Evolutionary conservation across 2,113 vertebrate species (phyloP).

Genomic region (Mus pahari): DNA sequence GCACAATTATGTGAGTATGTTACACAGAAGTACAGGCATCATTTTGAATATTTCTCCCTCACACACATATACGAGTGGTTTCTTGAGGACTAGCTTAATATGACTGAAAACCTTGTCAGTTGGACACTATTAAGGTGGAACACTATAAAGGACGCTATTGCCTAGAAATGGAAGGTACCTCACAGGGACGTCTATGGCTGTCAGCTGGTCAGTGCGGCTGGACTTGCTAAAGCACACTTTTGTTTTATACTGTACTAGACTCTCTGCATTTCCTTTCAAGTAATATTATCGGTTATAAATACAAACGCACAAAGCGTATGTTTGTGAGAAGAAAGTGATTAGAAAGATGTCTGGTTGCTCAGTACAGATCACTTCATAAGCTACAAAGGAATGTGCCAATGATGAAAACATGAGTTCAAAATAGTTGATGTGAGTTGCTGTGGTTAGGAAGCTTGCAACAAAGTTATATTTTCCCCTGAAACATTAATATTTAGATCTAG

Average conservation of each 20-base stretch:
- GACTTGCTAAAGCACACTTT: background rate
- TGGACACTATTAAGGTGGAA: background rate
- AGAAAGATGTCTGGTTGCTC: slow-evolving; percentile 8
- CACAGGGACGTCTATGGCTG: background rate
- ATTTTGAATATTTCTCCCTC: background rate
- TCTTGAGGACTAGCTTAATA: background rate
- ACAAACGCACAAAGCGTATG: background rate
- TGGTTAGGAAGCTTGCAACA: slow-evolving; percentile 2
- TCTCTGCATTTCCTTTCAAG: background rate
- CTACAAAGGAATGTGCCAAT: background rate
- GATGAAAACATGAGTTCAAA: background rate
- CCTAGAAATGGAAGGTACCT: background rate
- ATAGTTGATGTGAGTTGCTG: background rate
- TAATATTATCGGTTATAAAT: slow-evolving; percentile 8
- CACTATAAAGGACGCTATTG: background rate
- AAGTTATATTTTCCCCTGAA: background rate
- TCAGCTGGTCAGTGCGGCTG: background rate
- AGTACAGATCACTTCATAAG: background rate
- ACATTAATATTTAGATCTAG: background rate
- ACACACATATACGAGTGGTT: background rate
- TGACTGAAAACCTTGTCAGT: background rate
- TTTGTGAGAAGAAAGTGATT: slow-evolving; percentile 10
- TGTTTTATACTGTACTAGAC: background rate
- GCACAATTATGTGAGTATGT: background rate
- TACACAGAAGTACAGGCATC: background rate